Base-by-base conservation (phyloP, 92 coral and sea anemone species). In the Parazoanthus atlanticus region DNA sequence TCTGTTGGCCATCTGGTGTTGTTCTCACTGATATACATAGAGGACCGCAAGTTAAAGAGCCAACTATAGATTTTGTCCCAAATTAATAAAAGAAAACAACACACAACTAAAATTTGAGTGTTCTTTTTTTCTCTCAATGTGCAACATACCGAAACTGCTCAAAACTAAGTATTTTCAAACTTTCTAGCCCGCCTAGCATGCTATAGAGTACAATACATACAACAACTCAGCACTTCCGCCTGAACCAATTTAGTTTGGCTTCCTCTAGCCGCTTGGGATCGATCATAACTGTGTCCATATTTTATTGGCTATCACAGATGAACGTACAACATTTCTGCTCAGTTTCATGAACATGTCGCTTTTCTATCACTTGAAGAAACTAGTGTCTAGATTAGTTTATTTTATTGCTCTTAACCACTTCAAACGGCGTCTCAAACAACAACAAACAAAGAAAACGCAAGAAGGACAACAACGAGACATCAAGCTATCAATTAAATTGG, bases 1-100 rank as follows among this genome's bases (percentile, higher is more conserved):
- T 70, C 74, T 70, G 74, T 70, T 33, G 34, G 34, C 74, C 74
- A 70, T 70, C 74, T 70, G 34, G 74, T 70, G 74, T 29, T 70
- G 74, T 70, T 70, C 74, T 70, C n/a, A 70, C 74, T 70, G 74
- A 26, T 2, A 70, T 26, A 26, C 5, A 26, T 0, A 26, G 33
- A 70, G 17, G 74, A 70, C 32, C 34, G 74, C 4, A 29, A n/a
- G 74, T 28, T 70, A 1, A 70, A 12, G 16, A 70, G 74, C 33
- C 74, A 70, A 28, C 36, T 70, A 67, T 67, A 0, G 74, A 28
- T 70, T 28, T 70, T 70, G 26, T 25, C 31, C 73, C 12, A 64
- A 6, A 67, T 67, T 67, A 3, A 67, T 0, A 25, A 66, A 25
- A 3, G 0, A 23, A 1, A 5, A 0, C 10, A 23, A 67, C 32